These are phyloP conservation scores for Thunnus maccoyii DNA, from an alignment of 2,113 vertebrate species.

Conservation along the genomic window DNA sequence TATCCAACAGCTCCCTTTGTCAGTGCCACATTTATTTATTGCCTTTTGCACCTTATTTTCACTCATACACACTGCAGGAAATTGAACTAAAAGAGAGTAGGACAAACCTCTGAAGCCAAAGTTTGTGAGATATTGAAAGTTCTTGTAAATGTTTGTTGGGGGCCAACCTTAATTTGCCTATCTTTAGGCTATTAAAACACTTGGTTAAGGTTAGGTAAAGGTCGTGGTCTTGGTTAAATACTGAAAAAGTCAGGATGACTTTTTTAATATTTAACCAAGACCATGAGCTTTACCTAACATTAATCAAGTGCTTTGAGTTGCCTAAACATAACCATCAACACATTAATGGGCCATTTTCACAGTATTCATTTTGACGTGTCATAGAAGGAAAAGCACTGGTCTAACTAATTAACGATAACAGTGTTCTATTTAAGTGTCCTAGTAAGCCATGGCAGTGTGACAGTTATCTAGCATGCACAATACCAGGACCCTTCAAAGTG, in stretches of 20 bases:
- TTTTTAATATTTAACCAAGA: background rate
- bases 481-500: background rate
- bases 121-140: background rate
- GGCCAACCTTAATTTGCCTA: background rate
- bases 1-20: slow-evolving; percentile 32
- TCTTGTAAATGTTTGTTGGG: background rate
- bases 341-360: background rate
- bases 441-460: background rate
- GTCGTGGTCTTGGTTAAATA: background rate
- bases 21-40: slow-evolving; percentile 6
- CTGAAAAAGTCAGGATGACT: background rate
- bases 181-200: slow-evolving; percentile 4
- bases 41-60: slow-evolving; percentile 7
- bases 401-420: too few relatives aligned
- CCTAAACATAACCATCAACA: background rate
- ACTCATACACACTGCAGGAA: slow-evolving; percentile 4
- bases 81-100: background rate
- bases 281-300: background rate
- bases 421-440: background rate
- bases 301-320: background rate
- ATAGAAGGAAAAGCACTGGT: too few relatives aligned
- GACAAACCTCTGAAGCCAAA: background rate
- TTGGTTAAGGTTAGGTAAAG: slow-evolving; percentile 3
- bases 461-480: background rate
- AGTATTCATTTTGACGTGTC: too few relatives aligned